These are phyloP conservation scores for Nomada ruficornis DNA, from an alignment of 2,888 invertebrate genomes.

Conservation along the genomic window DNA sequence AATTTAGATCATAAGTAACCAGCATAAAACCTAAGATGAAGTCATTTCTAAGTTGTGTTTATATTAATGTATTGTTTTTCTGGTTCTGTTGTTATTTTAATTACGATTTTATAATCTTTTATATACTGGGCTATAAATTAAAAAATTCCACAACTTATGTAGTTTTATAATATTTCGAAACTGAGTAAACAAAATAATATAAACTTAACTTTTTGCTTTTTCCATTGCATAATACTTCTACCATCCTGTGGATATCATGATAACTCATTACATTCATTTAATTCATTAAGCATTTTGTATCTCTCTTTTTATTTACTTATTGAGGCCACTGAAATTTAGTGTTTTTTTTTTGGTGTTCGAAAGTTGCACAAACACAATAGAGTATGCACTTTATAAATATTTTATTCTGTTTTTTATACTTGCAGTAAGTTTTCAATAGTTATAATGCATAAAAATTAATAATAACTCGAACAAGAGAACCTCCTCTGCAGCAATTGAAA, in stretches of 20 bases:
- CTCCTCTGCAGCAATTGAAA: neutral
- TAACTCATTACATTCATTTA: neutral
- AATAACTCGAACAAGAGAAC: neutral
- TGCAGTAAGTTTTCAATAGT: neutral
- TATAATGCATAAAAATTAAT: neutral
- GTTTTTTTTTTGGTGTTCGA: neutral
- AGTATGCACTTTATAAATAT: neutral
- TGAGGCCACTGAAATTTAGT: conserved; percentile 29
- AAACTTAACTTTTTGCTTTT: neutral
- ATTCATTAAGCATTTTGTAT: neutral
- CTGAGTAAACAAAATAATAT: neutral
- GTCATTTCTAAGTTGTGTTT: conserved; percentile 5
- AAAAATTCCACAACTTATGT: neutral
- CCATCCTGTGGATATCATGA: neutral
- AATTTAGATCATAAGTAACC: conserved; percentile 9
- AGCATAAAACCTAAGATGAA: neutral
- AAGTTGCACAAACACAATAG: neutral
- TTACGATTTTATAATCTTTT: neutral
- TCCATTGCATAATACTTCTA: neutral
- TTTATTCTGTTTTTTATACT: neutral
- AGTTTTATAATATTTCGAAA: neutral
- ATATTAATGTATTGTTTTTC: neutral
- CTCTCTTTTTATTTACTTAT: conserved; percentile 17
- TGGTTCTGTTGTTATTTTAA: neutral
- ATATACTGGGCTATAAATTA: neutral